A percentile compares a stretch with the other conserved stretches of the same genome.
Conservation (phyloP, 2,113 vertebrate species). For the Pomatostomus ruficeps region DNA sequence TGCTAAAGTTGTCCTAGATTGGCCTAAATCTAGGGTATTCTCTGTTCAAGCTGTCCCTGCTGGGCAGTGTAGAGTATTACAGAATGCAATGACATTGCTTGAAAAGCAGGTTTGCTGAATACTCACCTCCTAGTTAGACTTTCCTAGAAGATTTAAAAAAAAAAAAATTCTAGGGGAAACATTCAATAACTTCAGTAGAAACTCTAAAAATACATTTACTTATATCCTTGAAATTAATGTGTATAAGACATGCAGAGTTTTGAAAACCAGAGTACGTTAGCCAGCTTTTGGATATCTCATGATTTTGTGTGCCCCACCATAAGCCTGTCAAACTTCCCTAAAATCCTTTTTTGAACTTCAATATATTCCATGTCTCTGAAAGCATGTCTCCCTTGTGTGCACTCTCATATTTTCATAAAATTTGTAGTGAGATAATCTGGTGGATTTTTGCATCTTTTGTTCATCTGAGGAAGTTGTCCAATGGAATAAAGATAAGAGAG, state of each 20-base stretch:
- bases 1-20: neutral
- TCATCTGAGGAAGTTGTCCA: neutral
- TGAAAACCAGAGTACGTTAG: neutral
- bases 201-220: neutral
- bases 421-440: neutral
- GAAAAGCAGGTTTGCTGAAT: neutral
- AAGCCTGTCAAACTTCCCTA: neutral
- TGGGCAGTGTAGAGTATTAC: neutral
- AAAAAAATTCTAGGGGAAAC: neutral
- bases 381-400: neutral
- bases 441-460: neutral
- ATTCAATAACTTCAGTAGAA: neutral
- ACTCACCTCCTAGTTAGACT: neutral
- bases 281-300: neutral
- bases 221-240: neutral
- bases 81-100: neutral
- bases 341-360: neutral
- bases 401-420: neutral
- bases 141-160: neutral
- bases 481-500: neutral
- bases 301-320: neutral
- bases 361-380: neutral
- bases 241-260: neutral
- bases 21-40: neutral
- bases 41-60: neutral